Evolutionary conservation across 1,140 invertebrate genomes (phyloP), one percentile per base, ranked within the genome.

Genomic region (Aethina tumida): DNA sequence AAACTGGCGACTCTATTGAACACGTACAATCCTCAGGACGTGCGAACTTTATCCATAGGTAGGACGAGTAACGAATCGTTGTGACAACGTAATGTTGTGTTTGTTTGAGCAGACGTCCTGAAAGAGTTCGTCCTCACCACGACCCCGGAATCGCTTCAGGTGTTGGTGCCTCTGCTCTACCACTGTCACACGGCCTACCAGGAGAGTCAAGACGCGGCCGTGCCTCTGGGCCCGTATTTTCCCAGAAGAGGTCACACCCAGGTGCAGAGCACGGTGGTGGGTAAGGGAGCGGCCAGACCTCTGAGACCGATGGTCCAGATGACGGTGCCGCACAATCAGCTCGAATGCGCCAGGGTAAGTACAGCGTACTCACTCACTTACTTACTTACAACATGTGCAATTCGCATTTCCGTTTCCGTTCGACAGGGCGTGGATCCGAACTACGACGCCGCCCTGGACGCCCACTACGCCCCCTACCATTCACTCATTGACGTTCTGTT

Each of bases 1-100:
- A 84, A 91, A 41, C 62, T 93, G 28, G 78, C 90, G 7, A 90
- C 88, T 0, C 65, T 95, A 17, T 70, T 94, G 1, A 94, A 94
- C 60, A 84, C 88, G 4, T 93, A 88, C 55, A 90, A 88, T 56
- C 81, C 87, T n/a, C 74, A 81, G 1, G 84, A 93, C 43, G 76
- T 94, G 51, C 68, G 88, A 41, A 75, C 77, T 32, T 70, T 82
- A 35, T 79, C 82, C 17, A 75, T 92, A 49, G 81, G 80, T 84
- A 63, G 50, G 30, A 30, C 15, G 12, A 30, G 3, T 10, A 3
- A 2, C 16, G 9, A 9, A 4, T 9, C 14, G 15, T 30, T 12
- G 7, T 4, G 2, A 30, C 3, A 12, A 12, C 3, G 9, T 12
- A 30, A 4, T 30, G 2, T 15, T 30, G 8, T 37, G 10, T 31